Base-by-base conservation (phyloP, 1,140 invertebrate genomes). In the Portunus trituberculatus region DNA sequence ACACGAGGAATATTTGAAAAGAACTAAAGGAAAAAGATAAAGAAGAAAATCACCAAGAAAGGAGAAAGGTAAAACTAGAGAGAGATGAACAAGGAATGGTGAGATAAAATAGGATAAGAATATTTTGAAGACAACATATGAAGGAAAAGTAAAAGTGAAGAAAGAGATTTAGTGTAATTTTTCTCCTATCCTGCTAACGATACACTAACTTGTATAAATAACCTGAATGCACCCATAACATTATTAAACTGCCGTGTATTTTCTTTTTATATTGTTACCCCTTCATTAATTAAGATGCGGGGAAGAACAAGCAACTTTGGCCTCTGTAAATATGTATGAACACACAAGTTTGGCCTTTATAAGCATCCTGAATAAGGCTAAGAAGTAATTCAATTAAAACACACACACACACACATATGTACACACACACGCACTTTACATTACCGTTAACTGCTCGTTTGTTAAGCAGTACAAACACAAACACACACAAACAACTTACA, bases 91-190 rank as follows among this genome's bases (percentile, higher is more conserved):
- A 8, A 8, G 8, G 8, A 89, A 89, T 10, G 25, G 6, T 39
- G 39, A 39, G 39, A 39, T 6, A 39, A 39, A 39, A 39, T 6
- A 39, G 39, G 39, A 39, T 39, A 39, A 39, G 6, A 39, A 39
- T 39, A 39, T 39, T 39, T 39, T 39, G 6, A 39, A 39, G 39
- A 32, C 6, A 32, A 7, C 45, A 45, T 12, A 32, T 10, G 25
- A 89, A 45, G 39, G 31, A 90, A 89, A 45, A 89, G 88, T 39
- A 45, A 89, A 45, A 89, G 87, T 31, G 29, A 31, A 39, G 39
- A 39, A 39, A 39, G 39, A 6, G 6, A 39, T 39, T 39, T 39
- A 39, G 6, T 39, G 6, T 39, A 39, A 39, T 39, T 39, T 39
- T 88, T 28, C 29, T 88, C 29, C 25, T 88, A 0, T 20, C 0